Percentiles rank a stretch among this genome's conserved stretches.
Evolutionary conservation across 2,797 vertebrate genomes (phyloP).

Genomic region (Hemibagrus guttatus): DNA sequence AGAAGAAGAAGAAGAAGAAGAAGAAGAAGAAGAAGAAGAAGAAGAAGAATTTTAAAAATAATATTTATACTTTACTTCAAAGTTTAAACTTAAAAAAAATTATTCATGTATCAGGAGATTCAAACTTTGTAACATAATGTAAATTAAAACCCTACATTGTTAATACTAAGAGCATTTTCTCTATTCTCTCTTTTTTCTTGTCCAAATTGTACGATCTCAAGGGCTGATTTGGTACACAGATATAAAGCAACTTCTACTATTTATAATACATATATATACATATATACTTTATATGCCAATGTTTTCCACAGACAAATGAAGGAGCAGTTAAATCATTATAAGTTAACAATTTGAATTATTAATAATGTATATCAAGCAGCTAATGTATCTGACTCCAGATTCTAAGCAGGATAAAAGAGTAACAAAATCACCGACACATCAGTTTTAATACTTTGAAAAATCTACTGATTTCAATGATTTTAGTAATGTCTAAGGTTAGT

Average conservation of each 20-base stretch:
- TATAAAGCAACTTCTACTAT: background rate
- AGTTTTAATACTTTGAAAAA: background rate
- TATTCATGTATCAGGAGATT: background rate
- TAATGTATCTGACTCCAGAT: background rate
- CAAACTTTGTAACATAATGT: background rate
- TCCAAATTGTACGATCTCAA: background rate
- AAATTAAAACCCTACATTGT: background rate
- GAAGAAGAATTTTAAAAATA: background rate
- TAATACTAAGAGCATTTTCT: background rate
- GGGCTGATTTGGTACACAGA: too few species aligned
- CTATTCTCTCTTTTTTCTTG: background rate
- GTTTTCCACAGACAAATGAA: background rate
- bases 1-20: too few species aligned
- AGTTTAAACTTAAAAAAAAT: background rate
- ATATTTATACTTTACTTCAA: background rate
- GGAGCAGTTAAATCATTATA: background rate
- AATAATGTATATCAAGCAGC: too few species aligned
- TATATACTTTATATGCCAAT: background rate
- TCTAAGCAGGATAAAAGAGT: background rate
- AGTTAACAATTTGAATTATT: too few species aligned
- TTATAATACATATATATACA: too few species aligned
- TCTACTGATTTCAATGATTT: background rate
- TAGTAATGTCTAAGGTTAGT: background rate
- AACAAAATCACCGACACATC: background rate
- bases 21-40: too few species aligned